Evolutionary conservation across 2,888 invertebrate species (phyloP), one percentile per base, ranked within the genome.

Genomic region (Dorcus parallelipipedus): DNA sequence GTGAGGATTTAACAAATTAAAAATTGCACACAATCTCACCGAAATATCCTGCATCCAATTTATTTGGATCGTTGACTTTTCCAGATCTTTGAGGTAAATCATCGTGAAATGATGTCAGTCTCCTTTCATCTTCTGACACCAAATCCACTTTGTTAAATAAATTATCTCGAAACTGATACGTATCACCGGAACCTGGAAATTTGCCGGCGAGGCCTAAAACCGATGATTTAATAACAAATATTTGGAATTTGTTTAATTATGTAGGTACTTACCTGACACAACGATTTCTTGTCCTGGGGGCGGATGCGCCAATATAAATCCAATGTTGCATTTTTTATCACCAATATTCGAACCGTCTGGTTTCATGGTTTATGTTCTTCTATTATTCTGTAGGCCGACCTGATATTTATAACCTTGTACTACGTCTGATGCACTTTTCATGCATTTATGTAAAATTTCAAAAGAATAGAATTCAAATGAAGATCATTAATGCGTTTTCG

Each of bases 61-160:
- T 82, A 6, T 72, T 66, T 1, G 83, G 72, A 58, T 79, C 73
- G 52, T 78, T 76, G 1, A 86, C 79, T 74, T 90, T 90, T 38
- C 92, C 93, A 0, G 86, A 85, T 8, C 90, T 80, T 66, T 75
- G 72, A 0, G 84, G 84, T 14, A 84, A 79, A 67, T 84, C 83
- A 3, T 81, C 79, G 66, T 83, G 86, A n/a, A 82, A 81, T 26
- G 84, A 80, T 57, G 84, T 82, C 93, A 93, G 94, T 64, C 93
- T 83, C 42, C 88, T 83, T 62, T 86, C 85, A 70, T 91, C 91
- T 20, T 86, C 90, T 54, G 92, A 91, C 58, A 95, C 86, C 82
- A 95, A 85, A 71, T 96, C 94, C 65, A 90, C 84, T 76, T 90
- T 90, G 72, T 88, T 86, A 68, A 88, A 84, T 10, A 94, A 81